These are phyloP conservation scores for Stichodactyla mertensii DNA, from an alignment of 64 coral and sea anemone genomes.

Conservation along the genomic window DNA sequence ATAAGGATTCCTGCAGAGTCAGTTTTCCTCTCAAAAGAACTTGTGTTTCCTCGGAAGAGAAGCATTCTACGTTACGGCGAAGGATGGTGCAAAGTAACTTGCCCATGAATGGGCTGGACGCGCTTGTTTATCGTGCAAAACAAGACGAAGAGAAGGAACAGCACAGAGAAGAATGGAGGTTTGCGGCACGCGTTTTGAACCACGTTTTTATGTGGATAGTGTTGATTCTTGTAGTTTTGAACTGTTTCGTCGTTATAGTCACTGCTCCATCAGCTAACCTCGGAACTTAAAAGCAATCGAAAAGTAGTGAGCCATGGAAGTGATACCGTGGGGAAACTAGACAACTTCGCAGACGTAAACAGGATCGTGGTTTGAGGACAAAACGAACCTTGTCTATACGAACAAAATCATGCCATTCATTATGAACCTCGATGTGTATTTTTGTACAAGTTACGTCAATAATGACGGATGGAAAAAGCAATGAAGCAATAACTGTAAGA, in stretches of 20 bases:
- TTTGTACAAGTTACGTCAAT: background rate
- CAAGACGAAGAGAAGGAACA: constrained; percentile 76
- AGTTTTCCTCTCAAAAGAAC: constrained; percentile 28
- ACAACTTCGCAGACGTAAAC: background rate
- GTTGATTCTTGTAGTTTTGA: constrained; percentile 65
- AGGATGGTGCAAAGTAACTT: constrained; percentile 23
- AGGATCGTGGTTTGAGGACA: background rate
- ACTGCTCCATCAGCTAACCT: constrained; percentile 56
- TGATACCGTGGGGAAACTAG: background rate
- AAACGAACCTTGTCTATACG: background rate
- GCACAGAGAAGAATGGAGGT: constrained; percentile 75
- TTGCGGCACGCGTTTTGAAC: constrained; percentile 77
- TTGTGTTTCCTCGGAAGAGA: background rate
- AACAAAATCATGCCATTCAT: too few species aligned
- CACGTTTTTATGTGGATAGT: constrained; percentile 90
- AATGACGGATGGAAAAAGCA: background rate
- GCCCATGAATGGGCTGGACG: constrained; percentile 55
- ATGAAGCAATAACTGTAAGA: background rate
- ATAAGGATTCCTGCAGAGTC: background rate
- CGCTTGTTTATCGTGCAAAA: constrained; percentile 65
- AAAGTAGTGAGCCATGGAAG: background rate
- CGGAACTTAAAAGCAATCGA: constrained; percentile 2
- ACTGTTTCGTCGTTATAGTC: constrained; percentile 62
- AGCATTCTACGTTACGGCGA: constrained; percentile 9
- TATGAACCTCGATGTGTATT: too few species aligned